A percentile compares a stretch with the other conserved stretches of the same genome.
Conservation (phyloP, 2,797 vertebrate genomes). For the Epinephelus malabaricus region DNA sequence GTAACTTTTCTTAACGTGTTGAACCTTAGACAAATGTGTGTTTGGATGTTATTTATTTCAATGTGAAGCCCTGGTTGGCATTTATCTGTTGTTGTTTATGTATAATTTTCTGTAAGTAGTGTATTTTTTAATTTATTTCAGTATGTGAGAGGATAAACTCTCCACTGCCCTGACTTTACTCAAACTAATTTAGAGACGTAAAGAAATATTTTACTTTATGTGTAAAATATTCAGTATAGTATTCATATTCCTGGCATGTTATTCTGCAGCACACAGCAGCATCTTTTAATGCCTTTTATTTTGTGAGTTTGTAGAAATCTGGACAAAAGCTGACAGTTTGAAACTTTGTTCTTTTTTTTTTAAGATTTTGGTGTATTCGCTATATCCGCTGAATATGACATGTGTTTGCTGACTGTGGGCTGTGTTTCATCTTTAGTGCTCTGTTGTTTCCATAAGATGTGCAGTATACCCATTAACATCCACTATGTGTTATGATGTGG, state of each 20-base stretch:
- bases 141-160: conserved; percentile 32
- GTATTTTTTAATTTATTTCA: conserved; percentile 77
- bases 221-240: conserved; percentile 61
- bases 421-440: conserved; percentile 50
- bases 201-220: conserved; percentile 65
- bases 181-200: conserved; percentile 58
- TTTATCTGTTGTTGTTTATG: conserved; percentile 48
- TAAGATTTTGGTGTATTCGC: conserved; percentile 49
- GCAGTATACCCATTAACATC: conserved; percentile 55
- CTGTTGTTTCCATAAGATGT: conserved; percentile 41
- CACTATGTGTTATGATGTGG: conserved; percentile 49
- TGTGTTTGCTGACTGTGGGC: conserved; percentile 38
- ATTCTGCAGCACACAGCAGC: conserved; percentile 59
- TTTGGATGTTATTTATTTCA: conserved; percentile 85
- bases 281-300: conserved; percentile 41
- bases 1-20: conserved; percentile 67
- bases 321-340: conserved; percentile 35
- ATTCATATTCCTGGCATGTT: conserved; percentile 42
- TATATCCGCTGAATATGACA: conserved; percentile 56
- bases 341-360: conserved; percentile 24
- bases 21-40: conserved; percentile 61
- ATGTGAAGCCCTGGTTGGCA: conserved; percentile 86
- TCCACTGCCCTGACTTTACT: conserved; percentile 46
- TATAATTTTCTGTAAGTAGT: conserved; percentile 65
- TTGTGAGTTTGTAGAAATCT: conserved; percentile 36